phyloP scores from a whole-genome alignment of 2,888 invertebrate species.

The Heteromurus nitidus region DNA sequence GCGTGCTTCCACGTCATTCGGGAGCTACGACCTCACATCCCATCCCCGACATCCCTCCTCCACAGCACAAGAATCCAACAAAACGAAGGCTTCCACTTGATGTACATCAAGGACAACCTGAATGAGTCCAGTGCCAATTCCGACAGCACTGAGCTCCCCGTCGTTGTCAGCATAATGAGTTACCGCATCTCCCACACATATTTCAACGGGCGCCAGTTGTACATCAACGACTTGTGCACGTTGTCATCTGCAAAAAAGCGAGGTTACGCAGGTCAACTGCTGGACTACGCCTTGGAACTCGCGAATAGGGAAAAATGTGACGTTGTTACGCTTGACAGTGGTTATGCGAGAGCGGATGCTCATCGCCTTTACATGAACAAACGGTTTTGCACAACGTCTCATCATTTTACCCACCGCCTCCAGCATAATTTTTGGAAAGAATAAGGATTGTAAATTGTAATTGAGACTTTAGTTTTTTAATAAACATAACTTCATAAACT shows the following conservation, averaged over 20 bases:
- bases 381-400: slow-evolving; percentile 55
- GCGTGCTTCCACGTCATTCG: slow-evolving; percentile 44
- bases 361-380: slow-evolving; percentile 69
- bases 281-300: slow-evolving; percentile 58
- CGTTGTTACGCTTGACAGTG: slow-evolving; percentile 61
- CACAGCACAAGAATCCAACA: slow-evolving; percentile 31
- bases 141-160: background rate
- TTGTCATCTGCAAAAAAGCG: slow-evolving; percentile 11
- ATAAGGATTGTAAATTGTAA: no score
- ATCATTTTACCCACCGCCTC: slow-evolving; percentile 64
- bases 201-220: slow-evolving; percentile 65
- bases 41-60: slow-evolving; percentile 40
- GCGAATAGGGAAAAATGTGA: slow-evolving; percentile 63
- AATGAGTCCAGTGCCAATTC: no score
- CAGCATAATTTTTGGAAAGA: no score
- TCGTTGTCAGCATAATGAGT: slow-evolving; percentile 52
- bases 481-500: no score
- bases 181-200: slow-evolving; percentile 58
- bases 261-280: slow-evolving; percentile 64
- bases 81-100: slow-evolving; percentile 44
- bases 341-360: slow-evolving; percentile 60
- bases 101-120: slow-evolving; percentile 61
- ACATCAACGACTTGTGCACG: slow-evolving; percentile 53
- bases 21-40: slow-evolving; percentile 64
- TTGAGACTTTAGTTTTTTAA: no score